Evolutionary conservation across 2,797 vertebrate genomes (phyloP).

Genomic region (Psittacula echo): DNA sequence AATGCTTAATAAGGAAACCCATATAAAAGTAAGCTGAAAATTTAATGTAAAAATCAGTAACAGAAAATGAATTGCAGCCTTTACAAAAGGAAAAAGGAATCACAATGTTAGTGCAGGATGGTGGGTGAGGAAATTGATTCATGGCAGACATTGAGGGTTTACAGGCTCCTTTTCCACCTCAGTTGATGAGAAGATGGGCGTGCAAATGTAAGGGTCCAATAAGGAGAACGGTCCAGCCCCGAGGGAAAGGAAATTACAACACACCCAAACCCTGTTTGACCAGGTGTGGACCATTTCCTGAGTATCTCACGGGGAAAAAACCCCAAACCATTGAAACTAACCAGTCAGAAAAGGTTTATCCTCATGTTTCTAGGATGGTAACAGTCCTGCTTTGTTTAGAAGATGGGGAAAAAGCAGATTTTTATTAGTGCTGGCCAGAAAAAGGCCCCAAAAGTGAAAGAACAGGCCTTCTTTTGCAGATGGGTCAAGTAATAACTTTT

Average conservation of each 20-base stretch:
- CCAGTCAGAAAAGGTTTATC: neutral
- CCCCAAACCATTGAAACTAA: neutral
- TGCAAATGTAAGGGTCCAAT: neutral
- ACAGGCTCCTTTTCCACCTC: neutral
- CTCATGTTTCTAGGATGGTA: neutral
- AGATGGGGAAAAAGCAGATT: neutral
- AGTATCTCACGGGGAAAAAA: neutral
- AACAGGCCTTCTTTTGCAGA: neutral
- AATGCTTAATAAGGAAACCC: neutral
- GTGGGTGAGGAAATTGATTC: neutral
- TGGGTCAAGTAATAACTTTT: neutral
- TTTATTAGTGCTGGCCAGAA: neutral
- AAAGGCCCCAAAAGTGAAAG: neutral
- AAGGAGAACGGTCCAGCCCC: neutral
- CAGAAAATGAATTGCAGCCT: neutral
- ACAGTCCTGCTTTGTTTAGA: neutral
- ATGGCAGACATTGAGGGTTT: neutral
- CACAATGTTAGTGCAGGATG: neutral
- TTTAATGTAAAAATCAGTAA: neutral
- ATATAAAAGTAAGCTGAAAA: neutral
- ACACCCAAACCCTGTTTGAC: neutral
- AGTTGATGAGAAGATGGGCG: neutral
- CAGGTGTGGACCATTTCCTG: neutral
- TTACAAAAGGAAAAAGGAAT: neutral
- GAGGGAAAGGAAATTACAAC: neutral